Evolutionary conservation across 2,113 vertebrate genomes (phyloP), one percentile per base, ranked within the genome.

Genomic region (Lampris incognitus): DNA sequence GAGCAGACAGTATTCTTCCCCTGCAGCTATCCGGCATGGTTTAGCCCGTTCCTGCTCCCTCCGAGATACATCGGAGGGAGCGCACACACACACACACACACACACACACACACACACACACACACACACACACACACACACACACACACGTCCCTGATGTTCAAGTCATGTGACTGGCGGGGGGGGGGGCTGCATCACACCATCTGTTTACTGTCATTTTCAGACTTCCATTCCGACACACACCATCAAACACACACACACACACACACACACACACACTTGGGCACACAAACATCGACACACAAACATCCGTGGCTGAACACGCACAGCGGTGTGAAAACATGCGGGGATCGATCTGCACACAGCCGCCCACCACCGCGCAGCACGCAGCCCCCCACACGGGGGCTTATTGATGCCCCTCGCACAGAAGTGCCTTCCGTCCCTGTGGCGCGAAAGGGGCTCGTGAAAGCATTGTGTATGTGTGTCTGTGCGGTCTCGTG

Each of bases 331-430:
- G 69, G 79, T 51, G 55, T 48, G 56, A 65, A 51, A 71, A 42
- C 75, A 63, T 64, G 61, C 11, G 51, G 37, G 24, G 61, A 78
- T 84, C 66, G 61, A 79, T 90, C 82, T 86, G 82, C 84, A 85
- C 69, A 61, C 58, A 87, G 51, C 72, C 78, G 24, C 83, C 73
- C 78, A 65, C 64, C 58, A 51, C 81, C 37, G n/a, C 24, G 9
- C 3, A 48, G 13, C 44, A 9, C 9, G 6, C 42, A 13, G 2
- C 41, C 42, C 61, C 8, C 48, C 38, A 86, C 55, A 55, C 24
- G 75, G 66, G 13, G 37, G 24, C 54, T 76, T 72, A 83, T 76
- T 76, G 79, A 88, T 5, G n/a, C 39, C 2, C 9, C 73, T 24
- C 0, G 0, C 57, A 84, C 85, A 75, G 81, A 86, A 78, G 76